These are phyloP conservation scores for Brachypodius melanocephalos DNA, from an alignment of 2,113 vertebrate species.

Conservation along the genomic window DNA sequence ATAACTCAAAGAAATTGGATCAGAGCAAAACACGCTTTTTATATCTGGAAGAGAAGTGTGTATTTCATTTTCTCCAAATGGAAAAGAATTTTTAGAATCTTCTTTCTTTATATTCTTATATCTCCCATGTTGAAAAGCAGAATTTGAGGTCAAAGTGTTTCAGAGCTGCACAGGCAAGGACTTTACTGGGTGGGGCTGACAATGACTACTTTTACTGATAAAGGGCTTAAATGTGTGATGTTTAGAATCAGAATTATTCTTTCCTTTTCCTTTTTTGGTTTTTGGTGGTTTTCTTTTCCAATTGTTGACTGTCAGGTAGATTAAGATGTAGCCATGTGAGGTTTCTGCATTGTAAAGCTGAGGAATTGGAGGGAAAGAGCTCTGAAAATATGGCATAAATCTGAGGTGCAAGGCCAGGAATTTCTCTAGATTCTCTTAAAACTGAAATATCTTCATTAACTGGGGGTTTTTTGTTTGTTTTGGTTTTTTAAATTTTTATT, in stretches of 20 bases:
- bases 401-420: neutral
- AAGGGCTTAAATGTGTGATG: fast-evolving
- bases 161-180: neutral
- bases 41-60: neutral
- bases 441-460: fast-evolving
- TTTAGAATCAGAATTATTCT: neutral
- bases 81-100: neutral
- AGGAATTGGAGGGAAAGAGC: neutral
- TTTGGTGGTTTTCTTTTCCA: too few species aligned
- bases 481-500: neutral
- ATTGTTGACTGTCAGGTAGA: fast-evolving
- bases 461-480: neutral
- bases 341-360: neutral
- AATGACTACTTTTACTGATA: neutral
- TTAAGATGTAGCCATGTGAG: neutral
- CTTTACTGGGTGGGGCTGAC: neutral
- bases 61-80: neutral
- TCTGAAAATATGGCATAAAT: neutral
- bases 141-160: neutral
- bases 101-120: neutral
- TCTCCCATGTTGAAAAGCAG: neutral
- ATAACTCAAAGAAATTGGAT: neutral
- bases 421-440: neutral
- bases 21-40: neutral
- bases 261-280: fast-evolving